These are phyloP conservation scores for Calliphora vomitoria DNA, from an alignment of 2,888 invertebrate genomes.

Conservation along the genomic window DNA sequence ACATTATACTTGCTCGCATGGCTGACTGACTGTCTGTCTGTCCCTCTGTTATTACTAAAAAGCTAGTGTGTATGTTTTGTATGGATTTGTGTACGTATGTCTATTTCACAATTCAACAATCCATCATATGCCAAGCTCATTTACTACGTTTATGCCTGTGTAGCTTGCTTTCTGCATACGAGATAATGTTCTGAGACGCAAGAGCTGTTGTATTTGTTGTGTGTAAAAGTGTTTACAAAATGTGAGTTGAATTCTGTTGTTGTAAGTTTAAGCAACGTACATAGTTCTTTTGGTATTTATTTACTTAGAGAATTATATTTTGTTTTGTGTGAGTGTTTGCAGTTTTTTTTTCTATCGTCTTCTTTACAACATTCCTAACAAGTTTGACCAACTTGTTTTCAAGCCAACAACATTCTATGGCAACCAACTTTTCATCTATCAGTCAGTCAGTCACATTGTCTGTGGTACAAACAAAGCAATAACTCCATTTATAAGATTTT, in stretches of 20 bases:
- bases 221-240: constrained; percentile 49
- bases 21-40: constrained; percentile 31
- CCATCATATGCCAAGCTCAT: constrained; percentile 64
- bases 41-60: no score
- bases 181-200: constrained; percentile 31
- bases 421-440: constrained; percentile 71
- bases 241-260: constrained; percentile 30
- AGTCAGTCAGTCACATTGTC: constrained; percentile 69
- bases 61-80: neutral
- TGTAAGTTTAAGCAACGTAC: constrained; percentile 9
- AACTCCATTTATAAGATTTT: constrained; percentile 74
- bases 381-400: constrained; percentile 75
- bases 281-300: constrained; percentile 52
- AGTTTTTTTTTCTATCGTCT: constrained; percentile 15
- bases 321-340: neutral
- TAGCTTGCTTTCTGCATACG: neutral
- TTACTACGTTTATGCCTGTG: neutral
- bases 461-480: constrained; percentile 71
- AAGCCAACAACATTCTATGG: constrained; percentile 62
- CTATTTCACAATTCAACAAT: constrained; percentile 64
- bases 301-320: constrained; percentile 64
- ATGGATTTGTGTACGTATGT: constrained; percentile 4
- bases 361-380: constrained; percentile 72
- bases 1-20: neutral
- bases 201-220: constrained; percentile 26